Conservation (phyloP, 2,797 vertebrate species). For the Zalophus californianus region DNA sequence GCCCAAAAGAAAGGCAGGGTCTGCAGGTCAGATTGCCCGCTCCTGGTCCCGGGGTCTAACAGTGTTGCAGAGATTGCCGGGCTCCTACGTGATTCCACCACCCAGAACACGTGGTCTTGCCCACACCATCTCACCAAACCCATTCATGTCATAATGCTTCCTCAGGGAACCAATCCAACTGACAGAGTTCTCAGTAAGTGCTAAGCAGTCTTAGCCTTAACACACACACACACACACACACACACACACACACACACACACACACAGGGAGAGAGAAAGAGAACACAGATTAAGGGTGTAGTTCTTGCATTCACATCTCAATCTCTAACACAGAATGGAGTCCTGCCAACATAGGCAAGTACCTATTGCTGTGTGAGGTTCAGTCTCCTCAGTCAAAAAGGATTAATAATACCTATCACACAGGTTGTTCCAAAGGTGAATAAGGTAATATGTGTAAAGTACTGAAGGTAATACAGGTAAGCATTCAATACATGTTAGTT, state of each 20-base stretch:
- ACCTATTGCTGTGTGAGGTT: not conserved
- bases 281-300: not conserved
- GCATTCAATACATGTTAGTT: not conserved
- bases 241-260: not conserved
- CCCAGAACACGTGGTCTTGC: rapidly evolving
- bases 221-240: not conserved
- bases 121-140: not conserved
- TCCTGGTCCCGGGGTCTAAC: not conserved
- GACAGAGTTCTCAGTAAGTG: not conserved
- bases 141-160: not conserved
- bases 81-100: not conserved
- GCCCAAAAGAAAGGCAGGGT: not conserved
- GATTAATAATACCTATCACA: not conserved
- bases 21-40: not conserved
- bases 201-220: not conserved
- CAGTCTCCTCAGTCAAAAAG: not conserved
- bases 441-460: not conserved
- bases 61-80: rapidly evolving
- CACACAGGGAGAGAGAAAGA: not conserved
- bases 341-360: not conserved
- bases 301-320: not conserved
- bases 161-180: not conserved
- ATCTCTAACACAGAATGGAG: not conserved
- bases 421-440: not conserved
- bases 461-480: not conserved